Conservation (phyloP, 2,113 vertebrate species). For the Puffinus mauretanicus region DNA sequence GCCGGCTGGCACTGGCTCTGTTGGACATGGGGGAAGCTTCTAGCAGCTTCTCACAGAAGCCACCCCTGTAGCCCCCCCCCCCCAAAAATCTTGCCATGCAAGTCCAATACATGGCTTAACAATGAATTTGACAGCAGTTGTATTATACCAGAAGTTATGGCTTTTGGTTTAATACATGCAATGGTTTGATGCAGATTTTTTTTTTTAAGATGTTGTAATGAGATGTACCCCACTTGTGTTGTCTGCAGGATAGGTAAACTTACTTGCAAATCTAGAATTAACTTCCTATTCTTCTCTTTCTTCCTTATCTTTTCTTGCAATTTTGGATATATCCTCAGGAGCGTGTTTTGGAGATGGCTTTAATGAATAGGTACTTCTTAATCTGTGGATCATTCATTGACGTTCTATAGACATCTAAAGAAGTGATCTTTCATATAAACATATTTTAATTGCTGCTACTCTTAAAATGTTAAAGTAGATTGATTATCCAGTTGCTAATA, state of each 20-base stretch:
- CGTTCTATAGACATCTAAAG: not conserved
- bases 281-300: not conserved
- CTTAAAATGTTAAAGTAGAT: not conserved
- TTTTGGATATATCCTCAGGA: not conserved
- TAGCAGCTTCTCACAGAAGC: too few relatives aligned
- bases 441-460: not conserved
- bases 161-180: not conserved
- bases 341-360: not conserved
- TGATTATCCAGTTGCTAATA: not conserved
- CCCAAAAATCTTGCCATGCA: not conserved
- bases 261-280: not conserved
- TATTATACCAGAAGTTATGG: not conserved
- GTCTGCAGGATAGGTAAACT: not conserved
- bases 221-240: not conserved
- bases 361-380: not conserved
- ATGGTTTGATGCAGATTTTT: not conserved
- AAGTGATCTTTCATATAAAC: not conserved
- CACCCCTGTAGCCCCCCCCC: not conserved
- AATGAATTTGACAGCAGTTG: not conserved
- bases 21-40: not conserved
- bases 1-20: fast-evolving
- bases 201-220: not conserved
- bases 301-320: not conserved
- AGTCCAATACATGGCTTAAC: not conserved
- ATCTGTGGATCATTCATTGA: not conserved